Base-by-base conservation (phyloP, 2,113 vertebrate species). In the Rhodinocichla rosea region DNA sequence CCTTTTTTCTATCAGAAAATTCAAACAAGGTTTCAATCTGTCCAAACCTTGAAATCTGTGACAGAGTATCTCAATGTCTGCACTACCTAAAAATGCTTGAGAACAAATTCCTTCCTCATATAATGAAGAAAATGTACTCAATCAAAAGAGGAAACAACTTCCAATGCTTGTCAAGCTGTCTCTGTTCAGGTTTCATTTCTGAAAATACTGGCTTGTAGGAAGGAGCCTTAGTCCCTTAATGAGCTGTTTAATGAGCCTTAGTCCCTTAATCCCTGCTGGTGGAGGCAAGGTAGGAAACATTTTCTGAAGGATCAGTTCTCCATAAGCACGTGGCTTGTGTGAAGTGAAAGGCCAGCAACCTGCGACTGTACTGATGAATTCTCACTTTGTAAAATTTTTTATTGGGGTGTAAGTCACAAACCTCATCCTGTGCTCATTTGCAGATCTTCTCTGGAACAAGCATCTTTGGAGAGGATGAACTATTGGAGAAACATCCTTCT, bases 111-210 rank as follows among this genome's bases (percentile, higher is more conserved):
- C 27, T 90, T 95, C 67, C 27, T 88, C 39, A 56, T 28, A 45
- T 77, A 92, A 73, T 35, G 63, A 84, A 91, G 84, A 95, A 96
- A 95, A 95, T 83, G 19, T 45, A 82, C 40, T 88, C 82, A 89
- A 74, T 91, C 87, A 89, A 88, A 92, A 69, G 63, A 74, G n/a
- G 28, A 91, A 88, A 94, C 59, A 83, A 65, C 27, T 83, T 95
- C 74, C 62, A 91, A 45, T 65, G 40, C 81, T 92, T 96, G 94
- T 83, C 90, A 91, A 91, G 35, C 39, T 95, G 75, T 90, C 74
- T 88, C 39, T 77, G 71, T 35, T 76, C 55, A 55, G 78, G 70
- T 82, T 81, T 30, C 63, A 70, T 70, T 80, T 85, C 85, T 88
- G 84, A 92, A 95, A 94, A 94, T 35, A 60, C 10, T 77, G 65